These are phyloP conservation scores for Odontamblyopus lacepedii DNA, from an alignment of 2,797 vertebrate species.

Conservation along the genomic window DNA sequence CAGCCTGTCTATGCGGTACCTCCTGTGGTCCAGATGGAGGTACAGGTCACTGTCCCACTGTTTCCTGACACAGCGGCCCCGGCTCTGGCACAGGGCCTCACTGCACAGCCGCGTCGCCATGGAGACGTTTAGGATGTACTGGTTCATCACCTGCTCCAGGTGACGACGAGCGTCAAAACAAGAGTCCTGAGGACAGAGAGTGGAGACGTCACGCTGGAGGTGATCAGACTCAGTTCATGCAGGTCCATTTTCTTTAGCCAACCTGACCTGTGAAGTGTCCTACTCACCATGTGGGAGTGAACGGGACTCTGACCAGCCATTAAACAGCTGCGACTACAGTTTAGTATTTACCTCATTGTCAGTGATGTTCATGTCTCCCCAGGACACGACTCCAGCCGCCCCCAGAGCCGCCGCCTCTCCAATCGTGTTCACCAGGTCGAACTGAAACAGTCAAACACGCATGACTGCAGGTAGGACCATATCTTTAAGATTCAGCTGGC, in stretches of 20 bases:
- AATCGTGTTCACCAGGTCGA: constrained; percentile 81
- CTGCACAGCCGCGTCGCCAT: constrained; percentile 80
- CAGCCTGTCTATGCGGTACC: constrained; percentile 63
- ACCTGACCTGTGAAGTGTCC: too few species aligned
- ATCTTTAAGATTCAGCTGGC: not conserved
- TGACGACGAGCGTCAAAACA: constrained; percentile 56
- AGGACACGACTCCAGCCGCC: constrained; percentile 79
- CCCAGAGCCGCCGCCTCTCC: constrained; percentile 85
- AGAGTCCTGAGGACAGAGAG: constrained; percentile 45
- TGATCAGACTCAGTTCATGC: not conserved
- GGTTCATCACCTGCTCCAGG: constrained; percentile 71
- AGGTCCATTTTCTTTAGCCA: too few species aligned
- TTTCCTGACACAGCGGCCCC: constrained; percentile 80
- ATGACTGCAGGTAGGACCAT: not conserved
- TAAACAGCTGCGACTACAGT: not conserved
- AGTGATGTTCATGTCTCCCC: constrained; percentile 76
- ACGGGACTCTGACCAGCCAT: too few species aligned
- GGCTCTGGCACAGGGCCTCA: constrained; percentile 70
- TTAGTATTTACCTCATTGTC: constrained; percentile 46
- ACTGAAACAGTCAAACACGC: constrained; percentile 52
- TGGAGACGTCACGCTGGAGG: not conserved
- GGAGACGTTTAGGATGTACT: constrained; percentile 84
- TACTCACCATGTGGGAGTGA: too few species aligned
- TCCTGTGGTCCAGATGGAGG: constrained; percentile 80
- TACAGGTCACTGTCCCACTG: constrained; percentile 75